A percentile compares a stretch with the other conserved stretches of the same genome.
phyloP scores from a whole-genome alignment of 2,888 invertebrate genomes.

The Protula sp. region DNA sequence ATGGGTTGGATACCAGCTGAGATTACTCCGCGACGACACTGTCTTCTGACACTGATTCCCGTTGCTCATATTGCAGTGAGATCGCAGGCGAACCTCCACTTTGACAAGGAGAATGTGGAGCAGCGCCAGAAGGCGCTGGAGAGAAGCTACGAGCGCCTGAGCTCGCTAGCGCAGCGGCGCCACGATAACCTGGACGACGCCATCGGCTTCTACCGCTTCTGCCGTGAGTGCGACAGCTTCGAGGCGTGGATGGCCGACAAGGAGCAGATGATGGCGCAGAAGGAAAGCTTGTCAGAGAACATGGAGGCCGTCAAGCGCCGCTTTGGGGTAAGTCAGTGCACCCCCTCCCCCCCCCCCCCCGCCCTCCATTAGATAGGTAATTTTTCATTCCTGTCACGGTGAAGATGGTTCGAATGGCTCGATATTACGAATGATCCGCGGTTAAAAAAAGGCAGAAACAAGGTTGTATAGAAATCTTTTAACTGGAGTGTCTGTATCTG shows the following conservation, averaged over 20 bases:
- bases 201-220: constrained; percentile 85
- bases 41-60: too few relatives aligned
- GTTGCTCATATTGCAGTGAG: constrained; percentile 40
- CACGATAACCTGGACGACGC: constrained; percentile 84
- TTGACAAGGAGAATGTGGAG: constrained; percentile 73
- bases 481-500: too few relatives aligned
- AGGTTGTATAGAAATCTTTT: too few relatives aligned
- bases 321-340: constrained; percentile 77
- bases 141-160: constrained; percentile 73
- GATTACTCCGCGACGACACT: too few relatives aligned
- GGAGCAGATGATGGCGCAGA: constrained; percentile 63
- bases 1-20: too few relatives aligned
- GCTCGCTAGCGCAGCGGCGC: constrained; percentile 66
- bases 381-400: too few relatives aligned
- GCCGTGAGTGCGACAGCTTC: constrained; percentile 94
- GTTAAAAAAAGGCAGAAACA: too few relatives aligned
- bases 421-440: too few relatives aligned
- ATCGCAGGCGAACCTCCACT: constrained; percentile 51
- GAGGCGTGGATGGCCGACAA: constrained; percentile 96
- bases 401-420: too few relatives aligned
- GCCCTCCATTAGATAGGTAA: too few relatives aligned
- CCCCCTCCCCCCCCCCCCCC: too few relatives aligned
- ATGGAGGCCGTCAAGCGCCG: constrained; percentile 90
- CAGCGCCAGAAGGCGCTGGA: constrained; percentile 75
- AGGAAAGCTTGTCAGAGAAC: constrained; percentile 78